Percentiles rank a stretch among this genome's conserved stretches.
phyloP scores from a whole-genome alignment of 2,888 invertebrate genomes.

The Uropetala carovei region DNA sequence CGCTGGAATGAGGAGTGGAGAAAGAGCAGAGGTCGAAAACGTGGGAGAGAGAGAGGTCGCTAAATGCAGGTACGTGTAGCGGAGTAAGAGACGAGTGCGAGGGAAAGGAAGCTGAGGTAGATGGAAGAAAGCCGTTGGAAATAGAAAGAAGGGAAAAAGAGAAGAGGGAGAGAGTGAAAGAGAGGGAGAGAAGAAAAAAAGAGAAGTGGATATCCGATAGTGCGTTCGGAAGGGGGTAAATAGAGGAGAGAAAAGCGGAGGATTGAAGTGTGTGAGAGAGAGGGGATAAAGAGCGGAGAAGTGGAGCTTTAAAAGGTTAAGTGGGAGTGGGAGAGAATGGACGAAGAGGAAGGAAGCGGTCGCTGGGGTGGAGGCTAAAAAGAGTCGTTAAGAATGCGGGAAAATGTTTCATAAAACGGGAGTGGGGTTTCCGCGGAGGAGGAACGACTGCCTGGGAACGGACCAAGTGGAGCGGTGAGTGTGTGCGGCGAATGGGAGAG shows the following conservation, averaged over 20 bases:
- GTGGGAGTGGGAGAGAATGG: neutral
- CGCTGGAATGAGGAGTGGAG: too few relatives aligned
- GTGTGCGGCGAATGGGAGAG: neutral
- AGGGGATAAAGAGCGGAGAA: neutral
- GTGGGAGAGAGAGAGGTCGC: too few relatives aligned
- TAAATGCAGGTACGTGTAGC: too few relatives aligned
- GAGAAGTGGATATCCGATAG: neutral
- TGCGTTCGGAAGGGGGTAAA: too few relatives aligned
- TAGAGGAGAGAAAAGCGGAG: neutral
- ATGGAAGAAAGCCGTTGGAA: too few relatives aligned
- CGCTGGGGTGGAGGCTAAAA: neutral
- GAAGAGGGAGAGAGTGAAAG: neutral
- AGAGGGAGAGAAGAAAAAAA: neutral
- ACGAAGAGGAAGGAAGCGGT: neutral
- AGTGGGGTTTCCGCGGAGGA: neutral
- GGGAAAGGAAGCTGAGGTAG: too few relatives aligned
- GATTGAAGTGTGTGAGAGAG: neutral
- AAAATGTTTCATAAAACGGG: neutral
- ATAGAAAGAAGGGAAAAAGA: too few relatives aligned
- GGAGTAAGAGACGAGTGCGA: too few relatives aligned
- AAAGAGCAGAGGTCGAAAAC: too few relatives aligned
- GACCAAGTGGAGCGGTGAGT: neutral
- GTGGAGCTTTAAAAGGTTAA: slow-evolving; percentile 22
- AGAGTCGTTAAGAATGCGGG: neutral
- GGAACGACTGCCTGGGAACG: neutral